A percentile compares a stretch with the other conserved stretches of the same genome.
Conservation (phyloP, 2,797 vertebrate species). For the Sylvia borin region DNA sequence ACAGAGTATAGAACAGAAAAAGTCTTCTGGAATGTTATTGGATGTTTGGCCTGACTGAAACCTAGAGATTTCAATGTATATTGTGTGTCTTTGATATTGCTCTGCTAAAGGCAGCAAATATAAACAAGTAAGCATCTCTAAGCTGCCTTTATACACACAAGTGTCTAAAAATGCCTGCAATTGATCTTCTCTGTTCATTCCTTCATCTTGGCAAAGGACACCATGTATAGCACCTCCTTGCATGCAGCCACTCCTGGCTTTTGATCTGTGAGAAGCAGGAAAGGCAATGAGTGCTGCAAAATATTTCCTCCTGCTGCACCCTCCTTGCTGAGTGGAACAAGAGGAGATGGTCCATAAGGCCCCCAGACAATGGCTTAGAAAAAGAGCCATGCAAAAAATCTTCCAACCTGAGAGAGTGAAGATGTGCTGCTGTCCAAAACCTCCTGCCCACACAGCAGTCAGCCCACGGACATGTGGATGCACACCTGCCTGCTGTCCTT, state of each 20-base stretch:
- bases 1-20: not conserved
- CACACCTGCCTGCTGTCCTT: not conserved
- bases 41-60: not conserved
- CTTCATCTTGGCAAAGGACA: not conserved
- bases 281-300: not conserved
- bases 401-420: not conserved
- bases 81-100: not conserved
- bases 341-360: not conserved
- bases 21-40: not conserved
- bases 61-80: not conserved
- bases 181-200: not conserved
- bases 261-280: not conserved
- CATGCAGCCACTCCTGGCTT: not conserved
- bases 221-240: not conserved
- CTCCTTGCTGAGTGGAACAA: not conserved
- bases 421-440: not conserved
- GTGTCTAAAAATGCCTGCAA: not conserved
- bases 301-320: not conserved
- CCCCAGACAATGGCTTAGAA: not conserved
- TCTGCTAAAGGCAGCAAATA: not conserved
- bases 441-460: not conserved
- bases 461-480: rapidly evolving
- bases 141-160: not conserved
- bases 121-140: not conserved
- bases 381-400: not conserved